Base-by-base conservation (phyloP, 2,797 vertebrate genomes). In the Sylvia borin region DNA sequence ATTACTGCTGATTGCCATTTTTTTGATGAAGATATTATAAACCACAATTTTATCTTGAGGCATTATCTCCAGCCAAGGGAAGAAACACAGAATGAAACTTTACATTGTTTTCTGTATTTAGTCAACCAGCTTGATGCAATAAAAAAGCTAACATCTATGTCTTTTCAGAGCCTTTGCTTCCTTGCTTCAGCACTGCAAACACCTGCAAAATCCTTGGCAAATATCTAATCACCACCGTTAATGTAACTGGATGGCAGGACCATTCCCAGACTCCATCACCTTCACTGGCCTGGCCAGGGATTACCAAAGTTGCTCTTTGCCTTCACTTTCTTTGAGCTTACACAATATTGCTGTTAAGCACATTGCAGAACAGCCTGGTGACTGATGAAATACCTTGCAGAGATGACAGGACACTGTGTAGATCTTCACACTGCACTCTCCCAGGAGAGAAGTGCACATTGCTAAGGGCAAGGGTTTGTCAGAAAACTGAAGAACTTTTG, bases 271-370 rank as follows among this genome's bases (percentile, higher is more conserved):
- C 77, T 85, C 78, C 62, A 32, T 77, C 87, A 85, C 64, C 55
- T 90, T 70, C 43, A 9, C 78, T 86, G 86, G 91, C 72, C 93
- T n/a, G 74, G 43, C 53, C 70, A 72, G 42, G 36, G 76, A 94
- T 96, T 97, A 88, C 96, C 90, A 94, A 95, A 96, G 83, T 92
- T 93, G 95, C 90, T 96, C 96, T 97, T 97, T 96, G 95, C 92
- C 95, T 97, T 95, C 76, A 45, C 93, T 97, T 93, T 97, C 92
- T 85, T 92, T 96, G 92, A 70, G 87, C 26, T 97, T 97, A 88
- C 92, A 82, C 94, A 97, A 97, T 34, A 73, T 22, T 74, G 68
- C 60, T 87, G 88, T 91, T 80, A 68, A 94, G 92, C 71, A 85
- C 67, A 27, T 96, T 94, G 93, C 95, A 92, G 95, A 92, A 94